Conservation (phyloP, 2,888 invertebrate species). For the Charanyca ferruginea region DNA sequence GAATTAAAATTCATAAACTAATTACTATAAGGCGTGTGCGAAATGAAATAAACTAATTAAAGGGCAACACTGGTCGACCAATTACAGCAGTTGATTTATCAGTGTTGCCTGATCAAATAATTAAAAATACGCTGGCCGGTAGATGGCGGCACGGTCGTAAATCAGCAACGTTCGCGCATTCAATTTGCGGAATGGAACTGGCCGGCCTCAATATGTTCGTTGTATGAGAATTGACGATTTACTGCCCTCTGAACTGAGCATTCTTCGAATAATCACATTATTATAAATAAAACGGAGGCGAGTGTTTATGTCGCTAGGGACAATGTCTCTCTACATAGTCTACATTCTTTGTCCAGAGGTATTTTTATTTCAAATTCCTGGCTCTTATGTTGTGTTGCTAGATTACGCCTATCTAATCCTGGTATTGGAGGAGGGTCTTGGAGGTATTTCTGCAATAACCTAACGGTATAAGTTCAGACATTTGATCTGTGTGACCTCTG, state of each 20-base stretch:
- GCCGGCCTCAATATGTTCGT: conserved; percentile 69
- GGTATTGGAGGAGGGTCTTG: background rate
- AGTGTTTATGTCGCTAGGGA: conserved; percentile 26
- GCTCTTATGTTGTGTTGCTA: background rate
- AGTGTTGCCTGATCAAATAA: conserved; percentile 88
- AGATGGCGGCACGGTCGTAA: conserved; percentile 78
- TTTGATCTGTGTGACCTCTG: conserved; percentile 8
- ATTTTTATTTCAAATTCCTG: conserved; percentile 26
- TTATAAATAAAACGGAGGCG: conserved; percentile 52
- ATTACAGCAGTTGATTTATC: conserved; percentile 87
- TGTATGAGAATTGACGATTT: conserved; percentile 70
- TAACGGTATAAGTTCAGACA: conserved; percentile 7
- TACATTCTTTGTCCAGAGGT: conserved; percentile 19
- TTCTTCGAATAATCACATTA: conserved; percentile 63
- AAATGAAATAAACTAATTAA: conserved; percentile 85
- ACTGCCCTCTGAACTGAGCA: conserved; percentile 53
- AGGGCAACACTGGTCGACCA: conserved; percentile 78
- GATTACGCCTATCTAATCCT: conserved; percentile 12
- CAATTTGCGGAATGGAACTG: conserved; percentile 83
- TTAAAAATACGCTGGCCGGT: conserved; percentile 84
- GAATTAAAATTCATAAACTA: conserved; percentile 81
- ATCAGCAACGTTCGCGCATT: conserved; percentile 79
- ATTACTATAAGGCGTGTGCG: conserved; percentile 78
- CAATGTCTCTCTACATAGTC: conserved; percentile 26
- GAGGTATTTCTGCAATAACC: conserved; percentile 8